Evolutionary conservation across 2,113 vertebrate genomes (phyloP), one percentile per base, ranked within the genome.

Genomic region (Coreoperca whiteheadi): DNA sequence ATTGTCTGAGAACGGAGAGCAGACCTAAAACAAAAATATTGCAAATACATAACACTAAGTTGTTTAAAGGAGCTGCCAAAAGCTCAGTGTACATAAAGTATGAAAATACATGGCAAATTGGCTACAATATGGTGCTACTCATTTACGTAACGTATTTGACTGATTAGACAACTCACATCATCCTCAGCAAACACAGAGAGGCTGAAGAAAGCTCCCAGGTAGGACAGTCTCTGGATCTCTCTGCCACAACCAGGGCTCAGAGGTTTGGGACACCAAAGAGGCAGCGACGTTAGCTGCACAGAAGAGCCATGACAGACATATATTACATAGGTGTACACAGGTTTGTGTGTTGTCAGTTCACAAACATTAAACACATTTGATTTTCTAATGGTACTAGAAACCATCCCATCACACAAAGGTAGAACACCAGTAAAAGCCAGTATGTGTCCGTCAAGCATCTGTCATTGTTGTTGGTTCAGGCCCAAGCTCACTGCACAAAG

Each of bases 171-270:
- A 97, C 98, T 98, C 90, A 99, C 98, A n/a, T 99, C 97, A 84
- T 99, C 98, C 87, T 99, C 98, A 25, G 97, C 97, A 84, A 99
- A 99, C 81, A 99, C 98, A 0, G 98, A 99, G 70, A 99, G 97
- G 89, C 97, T 98, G 83, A 99, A 99, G 94, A 98, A 99, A 37
- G 96, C 92, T 82, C 98, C 98, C 67, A 99, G 85, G 71, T 97
- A 99, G 30, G 98, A 99, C 4, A 99, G 95, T 91, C 97, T 97
- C 93, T 99, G 98, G 77, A 99, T 93, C 84, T 99, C 98, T 94
- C 98, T 95, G 87, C 98, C 98, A 18, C 95, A 96, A 51, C 97
- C 98, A 4, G 96, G 95, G 89, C 98, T 99, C 84, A 99, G 93
- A 83, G 97, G 93, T 89, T 98, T 97, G 50, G 97, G 98, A 93